Conservation (phyloP, 2,888 invertebrate genomes). For the Microctonus hyperodae region DNA sequence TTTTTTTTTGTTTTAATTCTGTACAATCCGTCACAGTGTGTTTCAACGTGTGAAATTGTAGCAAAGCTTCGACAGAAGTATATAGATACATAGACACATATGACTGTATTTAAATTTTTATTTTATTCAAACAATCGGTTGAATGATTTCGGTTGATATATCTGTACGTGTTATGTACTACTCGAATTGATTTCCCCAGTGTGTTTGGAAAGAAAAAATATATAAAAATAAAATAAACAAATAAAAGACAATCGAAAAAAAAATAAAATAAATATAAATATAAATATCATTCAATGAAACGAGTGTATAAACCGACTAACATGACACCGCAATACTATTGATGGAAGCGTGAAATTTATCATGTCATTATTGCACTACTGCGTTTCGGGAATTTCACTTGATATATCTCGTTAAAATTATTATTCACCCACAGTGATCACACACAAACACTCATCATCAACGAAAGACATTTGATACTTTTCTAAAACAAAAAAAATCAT, state of each 20-base stretch:
- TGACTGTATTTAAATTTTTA: background rate
- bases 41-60: no score
- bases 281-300: background rate
- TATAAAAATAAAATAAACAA: no score
- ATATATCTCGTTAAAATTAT: background rate
- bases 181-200: slow-evolving; percentile 10
- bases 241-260: no score
- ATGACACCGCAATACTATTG: background rate
- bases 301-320: background rate
- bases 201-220: no score
- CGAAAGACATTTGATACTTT: no score
- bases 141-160: slow-evolving; percentile 8
- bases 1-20: no score
- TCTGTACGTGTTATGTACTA: background rate
- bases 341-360: background rate
- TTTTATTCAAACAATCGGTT: background rate
- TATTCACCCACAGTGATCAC: background rate
- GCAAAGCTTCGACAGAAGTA: no score
- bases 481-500: no score
- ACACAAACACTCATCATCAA: no score
- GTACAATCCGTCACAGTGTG: no score
- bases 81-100: no score
- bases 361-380: slow-evolving; percentile 7
- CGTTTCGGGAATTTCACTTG: no score
- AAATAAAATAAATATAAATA: background rate